Evolutionary conservation across 1,140 invertebrate genomes (phyloP).

Genomic region (Ylistrum balloti): DNA sequence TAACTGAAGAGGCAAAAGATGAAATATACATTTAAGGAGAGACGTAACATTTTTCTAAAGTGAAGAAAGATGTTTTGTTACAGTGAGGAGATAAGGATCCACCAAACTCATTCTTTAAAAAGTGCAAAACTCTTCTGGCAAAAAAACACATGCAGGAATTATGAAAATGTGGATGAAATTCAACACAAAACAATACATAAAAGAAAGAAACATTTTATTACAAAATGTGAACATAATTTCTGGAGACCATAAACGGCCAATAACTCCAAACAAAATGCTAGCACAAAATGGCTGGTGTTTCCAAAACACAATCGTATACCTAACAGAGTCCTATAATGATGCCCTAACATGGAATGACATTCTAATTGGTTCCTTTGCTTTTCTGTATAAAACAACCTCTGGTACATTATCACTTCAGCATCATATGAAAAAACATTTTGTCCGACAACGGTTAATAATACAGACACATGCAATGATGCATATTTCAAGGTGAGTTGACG

Average conservation of each 20-base stretch:
- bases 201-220: constrained; percentile 40
- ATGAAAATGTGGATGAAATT: neutral
- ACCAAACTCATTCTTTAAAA: neutral
- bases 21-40: no score
- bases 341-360: neutral
- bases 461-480: neutral
- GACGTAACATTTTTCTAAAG: no score
- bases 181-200: constrained; percentile 35
- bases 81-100: no score
- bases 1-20: no score
- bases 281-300: neutral
- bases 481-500: neutral
- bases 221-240: constrained; percentile 28
- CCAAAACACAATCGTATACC: neutral
- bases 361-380: neutral
- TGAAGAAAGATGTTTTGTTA: no score
- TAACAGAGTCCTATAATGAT: neutral
- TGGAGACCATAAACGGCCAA: neutral
- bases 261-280: constrained; percentile 35
- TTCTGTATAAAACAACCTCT: neutral
- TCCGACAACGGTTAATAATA: neutral
- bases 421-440: neutral
- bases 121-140: neutral
- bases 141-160: constrained; percentile 32
- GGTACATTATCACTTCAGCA: neutral